phyloP scores from a whole-genome alignment of 2,888 invertebrate genomes.

The Coleophora deauratella region DNA sequence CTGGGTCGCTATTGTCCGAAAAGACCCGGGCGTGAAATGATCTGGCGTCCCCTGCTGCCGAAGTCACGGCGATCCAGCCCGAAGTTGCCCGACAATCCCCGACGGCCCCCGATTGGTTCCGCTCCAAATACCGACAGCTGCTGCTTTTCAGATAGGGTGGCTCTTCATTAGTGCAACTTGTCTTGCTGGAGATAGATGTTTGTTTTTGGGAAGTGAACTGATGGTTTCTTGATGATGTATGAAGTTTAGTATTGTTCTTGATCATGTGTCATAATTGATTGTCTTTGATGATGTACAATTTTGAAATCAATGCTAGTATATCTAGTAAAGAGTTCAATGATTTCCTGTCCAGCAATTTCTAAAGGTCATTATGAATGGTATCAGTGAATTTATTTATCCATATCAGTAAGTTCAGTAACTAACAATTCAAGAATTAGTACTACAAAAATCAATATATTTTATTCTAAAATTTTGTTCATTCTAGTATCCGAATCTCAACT shows the following conservation, averaged over 20 bases:
- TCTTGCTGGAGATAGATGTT: constrained; percentile 70
- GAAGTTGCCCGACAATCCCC: constrained; percentile 35
- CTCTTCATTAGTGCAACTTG: constrained; percentile 72
- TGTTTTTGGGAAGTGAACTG: constrained; percentile 65
- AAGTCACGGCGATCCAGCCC: constrained; percentile 25
- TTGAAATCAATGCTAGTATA: too few relatives aligned
- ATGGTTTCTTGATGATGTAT: constrained; percentile 66
- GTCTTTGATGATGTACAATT: background rate
- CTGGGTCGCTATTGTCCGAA: constrained; percentile 43
- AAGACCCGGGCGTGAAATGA: constrained; percentile 44
- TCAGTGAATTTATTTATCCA: too few relatives aligned
- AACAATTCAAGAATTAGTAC: too few relatives aligned
- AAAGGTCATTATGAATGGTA: too few relatives aligned
- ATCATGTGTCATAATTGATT: constrained; percentile 3
- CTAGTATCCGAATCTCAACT: too few relatives aligned
- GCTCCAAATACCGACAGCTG: constrained; percentile 70
- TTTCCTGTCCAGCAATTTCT: too few relatives aligned
- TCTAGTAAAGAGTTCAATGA: too few relatives aligned
- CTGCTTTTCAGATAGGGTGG: constrained; percentile 66
- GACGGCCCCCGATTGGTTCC: constrained; percentile 59
- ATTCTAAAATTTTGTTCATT: too few relatives aligned
- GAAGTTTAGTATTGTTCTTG: constrained; percentile 26
- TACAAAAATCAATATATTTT: too few relatives aligned
- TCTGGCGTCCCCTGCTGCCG: constrained; percentile 18
- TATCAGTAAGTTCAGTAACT: too few relatives aligned